Conservation (phyloP, 2,888 invertebrate genomes). For the Drosophila austrosaltans region DNA sequence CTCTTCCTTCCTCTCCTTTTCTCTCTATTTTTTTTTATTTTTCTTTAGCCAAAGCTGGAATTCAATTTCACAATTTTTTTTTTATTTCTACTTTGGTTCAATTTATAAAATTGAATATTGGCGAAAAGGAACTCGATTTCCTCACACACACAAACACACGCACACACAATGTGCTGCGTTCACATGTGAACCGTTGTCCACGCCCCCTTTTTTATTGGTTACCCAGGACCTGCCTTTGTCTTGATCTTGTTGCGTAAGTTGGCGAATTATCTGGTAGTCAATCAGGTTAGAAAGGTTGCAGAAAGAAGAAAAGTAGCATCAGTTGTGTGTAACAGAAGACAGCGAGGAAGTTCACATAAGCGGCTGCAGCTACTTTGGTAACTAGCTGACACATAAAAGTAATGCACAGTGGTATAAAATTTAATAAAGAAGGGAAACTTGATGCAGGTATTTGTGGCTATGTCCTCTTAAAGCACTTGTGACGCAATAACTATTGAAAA, state of each 20-base stretch:
- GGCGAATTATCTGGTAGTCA: constrained; percentile 54
- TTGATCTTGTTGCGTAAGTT: constrained; percentile 60
- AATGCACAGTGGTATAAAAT: constrained; percentile 3
- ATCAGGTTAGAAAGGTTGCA: constrained; percentile 3
- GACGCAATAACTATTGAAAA: too few relatives aligned
- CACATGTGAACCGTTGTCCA: background rate
- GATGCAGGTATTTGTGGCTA: background rate
- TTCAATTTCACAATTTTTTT: constrained; percentile 56
- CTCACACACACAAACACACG: constrained; percentile 41
- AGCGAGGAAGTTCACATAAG: constrained; percentile 6
- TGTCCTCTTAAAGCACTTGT: too few relatives aligned
- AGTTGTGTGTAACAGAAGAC: background rate
- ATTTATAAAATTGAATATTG: constrained; percentile 78
- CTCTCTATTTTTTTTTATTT: constrained; percentile 30
- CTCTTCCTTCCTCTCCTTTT: background rate
- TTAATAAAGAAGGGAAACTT: background rate
- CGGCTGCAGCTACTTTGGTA: constrained; percentile 9
- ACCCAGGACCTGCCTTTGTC: constrained; percentile 56
- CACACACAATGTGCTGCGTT: background rate
- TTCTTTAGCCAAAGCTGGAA: constrained; percentile 50
- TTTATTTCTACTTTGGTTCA: constrained; percentile 67
- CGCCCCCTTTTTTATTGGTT: background rate
- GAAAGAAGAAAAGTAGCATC: constrained; percentile 23
- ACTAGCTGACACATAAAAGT: constrained; percentile 1
- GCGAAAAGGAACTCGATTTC: constrained; percentile 70